These are phyloP conservation scores for Cyphomyrus plagiostoma DNA, from an alignment of 2,113 vertebrate genomes.

Conservation along the genomic window DNA sequence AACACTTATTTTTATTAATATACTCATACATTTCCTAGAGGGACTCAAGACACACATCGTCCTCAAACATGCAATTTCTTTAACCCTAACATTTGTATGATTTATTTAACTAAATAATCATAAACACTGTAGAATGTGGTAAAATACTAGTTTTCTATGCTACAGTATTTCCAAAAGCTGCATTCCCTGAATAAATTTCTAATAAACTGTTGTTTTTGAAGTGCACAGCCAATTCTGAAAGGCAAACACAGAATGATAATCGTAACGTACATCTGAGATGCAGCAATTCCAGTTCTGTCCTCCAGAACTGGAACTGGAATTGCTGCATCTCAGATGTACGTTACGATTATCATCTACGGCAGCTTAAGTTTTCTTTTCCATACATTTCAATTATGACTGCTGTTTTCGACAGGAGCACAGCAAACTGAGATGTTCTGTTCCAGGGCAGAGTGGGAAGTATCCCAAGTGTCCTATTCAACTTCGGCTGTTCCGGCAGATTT, in stretches of 20 bases:
- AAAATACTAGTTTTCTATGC: neutral
- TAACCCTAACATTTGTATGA: neutral
- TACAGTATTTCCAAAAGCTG: neutral
- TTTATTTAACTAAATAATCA: neutral
- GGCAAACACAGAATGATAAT: neutral
- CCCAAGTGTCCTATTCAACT: neutral
- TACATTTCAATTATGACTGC: neutral
- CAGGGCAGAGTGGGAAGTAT: neutral
- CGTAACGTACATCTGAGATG: neutral
- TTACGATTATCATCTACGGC: neutral
- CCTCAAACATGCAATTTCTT: neutral
- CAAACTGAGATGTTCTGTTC: neutral
- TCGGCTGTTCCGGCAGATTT: neutral
- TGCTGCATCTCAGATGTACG: too few relatives aligned
- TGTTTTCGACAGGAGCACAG: neutral
- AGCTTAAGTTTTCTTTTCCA: neutral
- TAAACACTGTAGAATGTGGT: neutral
- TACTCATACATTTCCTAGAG: neutral
- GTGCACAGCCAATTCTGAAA: neutral
- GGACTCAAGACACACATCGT: neutral
- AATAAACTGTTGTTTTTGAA: neutral
- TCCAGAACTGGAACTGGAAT: too few relatives aligned
- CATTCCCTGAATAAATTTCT: neutral
- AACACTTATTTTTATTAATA: neutral
- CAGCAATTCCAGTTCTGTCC: neutral